phyloP scores from a whole-genome alignment of 2,797 vertebrate genomes.

The Tokudaia tokunoshimensis region DNA sequence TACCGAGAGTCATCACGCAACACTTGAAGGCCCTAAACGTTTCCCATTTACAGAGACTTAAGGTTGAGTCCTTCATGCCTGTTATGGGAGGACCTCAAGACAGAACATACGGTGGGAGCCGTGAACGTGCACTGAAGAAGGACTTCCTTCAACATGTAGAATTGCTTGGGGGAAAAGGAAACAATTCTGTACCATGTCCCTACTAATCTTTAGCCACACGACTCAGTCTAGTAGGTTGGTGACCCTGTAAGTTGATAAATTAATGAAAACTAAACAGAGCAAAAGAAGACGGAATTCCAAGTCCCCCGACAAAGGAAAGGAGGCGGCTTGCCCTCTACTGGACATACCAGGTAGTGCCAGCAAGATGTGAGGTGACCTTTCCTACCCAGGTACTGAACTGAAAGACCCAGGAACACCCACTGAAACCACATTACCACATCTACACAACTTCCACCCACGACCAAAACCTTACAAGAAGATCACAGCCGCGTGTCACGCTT shows the following conservation, averaged over 20 bases:
- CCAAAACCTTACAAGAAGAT: background rate
- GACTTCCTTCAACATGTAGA: background rate
- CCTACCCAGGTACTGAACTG: no score
- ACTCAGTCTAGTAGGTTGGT: constrained; percentile 3
- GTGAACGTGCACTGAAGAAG: background rate
- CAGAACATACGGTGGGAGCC: background rate
- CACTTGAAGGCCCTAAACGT: background rate
- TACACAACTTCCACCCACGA: background rate
- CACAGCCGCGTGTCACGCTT: background rate
- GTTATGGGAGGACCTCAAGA: background rate
- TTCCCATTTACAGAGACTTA: background rate
- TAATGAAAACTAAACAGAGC: background rate
- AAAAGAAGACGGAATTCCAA: background rate
- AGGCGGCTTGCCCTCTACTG: constrained; percentile 64
- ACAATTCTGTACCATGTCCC: background rate
- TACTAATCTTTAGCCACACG: background rate
- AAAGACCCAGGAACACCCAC: background rate
- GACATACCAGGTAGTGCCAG: background rate
- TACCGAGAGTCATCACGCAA: background rate
- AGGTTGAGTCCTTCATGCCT: background rate
- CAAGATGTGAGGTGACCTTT: background rate
- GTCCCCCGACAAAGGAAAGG: background rate
- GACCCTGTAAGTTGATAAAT: background rate
- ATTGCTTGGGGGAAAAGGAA: background rate
- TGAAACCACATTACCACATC: background rate